Evolutionary conservation across 2,888 invertebrate genomes (phyloP), one percentile per base, ranked within the genome.

Genomic region (Eledone cirrhosa): DNA sequence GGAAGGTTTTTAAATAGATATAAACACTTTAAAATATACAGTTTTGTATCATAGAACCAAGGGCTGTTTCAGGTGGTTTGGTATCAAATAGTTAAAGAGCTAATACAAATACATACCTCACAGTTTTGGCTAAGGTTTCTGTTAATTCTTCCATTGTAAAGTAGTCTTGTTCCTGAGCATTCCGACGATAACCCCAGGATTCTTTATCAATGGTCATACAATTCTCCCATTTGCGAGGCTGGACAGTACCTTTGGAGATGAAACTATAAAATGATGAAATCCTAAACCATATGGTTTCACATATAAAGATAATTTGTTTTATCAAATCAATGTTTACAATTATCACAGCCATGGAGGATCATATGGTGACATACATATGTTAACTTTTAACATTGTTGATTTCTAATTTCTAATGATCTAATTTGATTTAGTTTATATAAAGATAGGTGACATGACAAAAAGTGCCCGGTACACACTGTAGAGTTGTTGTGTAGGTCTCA

Each of bases 161-260:
- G 75, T 87, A 88, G 78, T 90, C 89, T 7, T 80, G 48, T 8
- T 88, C 78, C 14, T 84, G 82, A 79, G 91, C 89, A 77, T 90
- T 86, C 33, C 92, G 85, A 16, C 92, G 84, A 85, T 88, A 92
- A 11, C 92, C 92, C 92, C 92, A 92, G 0, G 97, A 96, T 27
- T 92, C 87, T 83, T 92, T 93, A 88, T 99, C 98, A 67, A 99
- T 92, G 0, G 98, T 97, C 93, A 98, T 95, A 31, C 95, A 95
- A 90, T 98, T 98, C 91, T 98, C 98, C 97, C 97, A 99, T 91
- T 99, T 99, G 87, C 96, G 96, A 29, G 87, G 86, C 83, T 89
- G 87, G 22, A 89, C 82, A 1, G 83, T 82, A 41, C 87, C 88
- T 88, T 77, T 41, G 41, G 41, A 41, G 41, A 41, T 41, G 41